Percentiles rank a stretch among this genome's conserved stretches.
Evolutionary conservation across 2,888 invertebrate species (phyloP).

Genomic region (Neoscelio sp.): DNA sequence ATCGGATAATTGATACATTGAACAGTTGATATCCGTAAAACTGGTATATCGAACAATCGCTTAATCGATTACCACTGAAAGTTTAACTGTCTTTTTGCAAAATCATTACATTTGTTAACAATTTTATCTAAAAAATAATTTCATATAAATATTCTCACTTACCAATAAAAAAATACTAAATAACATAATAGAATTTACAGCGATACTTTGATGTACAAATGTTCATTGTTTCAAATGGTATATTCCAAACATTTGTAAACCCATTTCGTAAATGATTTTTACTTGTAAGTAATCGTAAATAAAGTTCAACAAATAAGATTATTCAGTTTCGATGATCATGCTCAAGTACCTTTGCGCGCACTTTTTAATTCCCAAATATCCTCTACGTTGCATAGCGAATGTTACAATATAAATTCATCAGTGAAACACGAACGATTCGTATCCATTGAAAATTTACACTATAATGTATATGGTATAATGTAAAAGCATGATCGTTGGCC

Average conservation of each 20-base stretch:
- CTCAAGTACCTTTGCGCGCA: slow-evolving; percentile 48
- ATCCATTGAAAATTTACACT: slow-evolving; percentile 69
- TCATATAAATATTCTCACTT: slow-evolving; percentile 3
- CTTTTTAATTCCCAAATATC: too few relatives aligned
- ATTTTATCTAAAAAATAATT: too few relatives aligned
- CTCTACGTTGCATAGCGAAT: slow-evolving; percentile 18
- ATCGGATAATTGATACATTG: too few relatives aligned
- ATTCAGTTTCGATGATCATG: slow-evolving; percentile 74
- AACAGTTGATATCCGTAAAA: too few relatives aligned
- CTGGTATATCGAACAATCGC: too few relatives aligned
- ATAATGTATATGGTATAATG: slow-evolving; percentile 75
- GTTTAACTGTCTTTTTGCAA: too few relatives aligned
- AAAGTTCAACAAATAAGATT: slow-evolving; percentile 56
- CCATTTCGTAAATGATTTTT: slow-evolving; percentile 70
- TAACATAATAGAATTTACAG: slow-evolving; percentile 51
- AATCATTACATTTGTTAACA: too few relatives aligned
- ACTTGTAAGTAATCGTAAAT: slow-evolving; percentile 68
- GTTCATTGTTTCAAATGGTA: slow-evolving; percentile 78
- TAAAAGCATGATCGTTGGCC: slow-evolving; percentile 82
- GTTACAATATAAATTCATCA: slow-evolving; percentile 19
- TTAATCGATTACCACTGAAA: too few relatives aligned
- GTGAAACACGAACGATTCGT: slow-evolving; percentile 25
- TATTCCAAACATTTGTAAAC: slow-evolving; percentile 73
- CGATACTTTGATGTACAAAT: slow-evolving; percentile 75
- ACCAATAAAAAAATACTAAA: not conserved